phyloP scores from a whole-genome alignment of 2,113 vertebrate genomes.

The Neogobius melanostomus region DNA sequence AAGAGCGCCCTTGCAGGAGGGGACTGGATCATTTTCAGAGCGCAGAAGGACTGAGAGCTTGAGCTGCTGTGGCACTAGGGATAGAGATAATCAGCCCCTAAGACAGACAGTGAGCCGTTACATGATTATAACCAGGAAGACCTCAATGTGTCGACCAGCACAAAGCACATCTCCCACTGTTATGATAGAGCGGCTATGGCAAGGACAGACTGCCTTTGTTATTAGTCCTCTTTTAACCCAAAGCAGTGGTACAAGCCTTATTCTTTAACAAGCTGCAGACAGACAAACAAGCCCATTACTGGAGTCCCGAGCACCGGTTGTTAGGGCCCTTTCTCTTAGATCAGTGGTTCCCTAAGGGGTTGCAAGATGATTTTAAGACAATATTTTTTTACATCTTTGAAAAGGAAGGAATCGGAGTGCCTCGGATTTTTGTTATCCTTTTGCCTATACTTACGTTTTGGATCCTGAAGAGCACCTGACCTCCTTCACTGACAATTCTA shows the following conservation, averaged over 20 bases:
- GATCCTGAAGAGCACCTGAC: too few relatives aligned
- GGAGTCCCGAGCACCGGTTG: not conserved
- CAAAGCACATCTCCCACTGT: slow-evolving; percentile 16
- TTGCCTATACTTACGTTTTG: too few relatives aligned
- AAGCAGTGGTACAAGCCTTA: slow-evolving; percentile 6
- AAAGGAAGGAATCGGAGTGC: too few relatives aligned
- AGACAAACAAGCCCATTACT: slow-evolving; percentile 7
- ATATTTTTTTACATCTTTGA: too few relatives aligned
- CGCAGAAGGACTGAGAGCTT: slow-evolving; percentile 21
- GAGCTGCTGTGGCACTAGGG: slow-evolving; percentile 20
- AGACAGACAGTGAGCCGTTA: slow-evolving; percentile 29
- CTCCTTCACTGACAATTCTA: too few relatives aligned
- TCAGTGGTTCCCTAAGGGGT: too few relatives aligned
- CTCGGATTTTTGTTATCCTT: too few relatives aligned
- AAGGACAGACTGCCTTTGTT: not conserved
- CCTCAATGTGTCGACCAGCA: slow-evolving; percentile 17
- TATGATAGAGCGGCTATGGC: slow-evolving; percentile 10
- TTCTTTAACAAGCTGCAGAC: slow-evolving; percentile 13
- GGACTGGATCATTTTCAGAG: slow-evolving; percentile 51
- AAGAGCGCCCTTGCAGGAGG: slow-evolving; percentile 58
- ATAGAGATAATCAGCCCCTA: slow-evolving; percentile 40
- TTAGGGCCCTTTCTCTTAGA: not conserved
- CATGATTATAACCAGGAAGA: slow-evolving; percentile 34
- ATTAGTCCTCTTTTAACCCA: slow-evolving; percentile 17
- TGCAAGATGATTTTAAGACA: too few relatives aligned